Conservation (phyloP, 1,140 invertebrate species). For the Drosophila arawakana region DNA sequence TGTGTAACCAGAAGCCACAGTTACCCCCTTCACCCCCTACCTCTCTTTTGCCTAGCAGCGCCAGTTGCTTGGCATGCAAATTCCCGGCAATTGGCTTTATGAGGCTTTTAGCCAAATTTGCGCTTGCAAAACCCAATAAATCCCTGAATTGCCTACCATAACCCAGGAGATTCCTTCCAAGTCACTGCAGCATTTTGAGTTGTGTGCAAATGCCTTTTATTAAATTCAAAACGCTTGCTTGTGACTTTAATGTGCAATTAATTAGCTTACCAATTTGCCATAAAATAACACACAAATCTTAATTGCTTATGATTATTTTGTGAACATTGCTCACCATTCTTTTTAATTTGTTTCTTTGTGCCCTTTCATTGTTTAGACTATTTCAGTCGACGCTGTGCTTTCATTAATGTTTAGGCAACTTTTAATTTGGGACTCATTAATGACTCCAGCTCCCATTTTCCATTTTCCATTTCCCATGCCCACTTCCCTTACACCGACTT, state of each 20-base stretch:
- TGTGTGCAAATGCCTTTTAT: conserved; percentile 64
- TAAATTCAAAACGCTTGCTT: conserved; percentile 57
- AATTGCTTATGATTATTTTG: conserved; percentile 70
- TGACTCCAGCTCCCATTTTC: conserved; percentile 15
- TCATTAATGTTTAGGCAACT: conserved; percentile 68
- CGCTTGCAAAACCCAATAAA: conserved; percentile 59
- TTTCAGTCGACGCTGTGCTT: conserved; percentile 37
- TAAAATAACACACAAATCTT: conserved; percentile 63
- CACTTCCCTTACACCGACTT: neutral
- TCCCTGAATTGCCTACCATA: conserved; percentile 21
- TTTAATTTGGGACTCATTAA: conserved; percentile 75
- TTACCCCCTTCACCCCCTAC: neutral
- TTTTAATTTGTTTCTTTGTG: neutral
- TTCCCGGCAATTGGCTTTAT: conserved; percentile 57
- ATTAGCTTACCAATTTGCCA: conserved; percentile 63
- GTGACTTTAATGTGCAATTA: conserved; percentile 68
- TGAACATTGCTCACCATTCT: conserved; percentile 53
- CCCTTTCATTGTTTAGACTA: conserved; percentile 48
- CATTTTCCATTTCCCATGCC: neutral
- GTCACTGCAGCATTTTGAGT: conserved; percentile 24
- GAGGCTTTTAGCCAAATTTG: conserved; percentile 44
- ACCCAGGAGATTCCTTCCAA: neutral
- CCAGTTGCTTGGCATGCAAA: conserved; percentile 48
- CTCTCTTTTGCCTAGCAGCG: too few relatives aligned
- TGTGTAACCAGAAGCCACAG: conserved; percentile 33